Evolutionary conservation across 1,140 invertebrate genomes (phyloP).

Genomic region (Drosophila melanogaster): Release_6_plus_ISO1_MT NT_037436.4:21134501-21135000

Average conservation of each 20-base stretch:
- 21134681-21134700: conserved; percentile 99
- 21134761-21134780: conserved; percentile 96
- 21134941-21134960: too few species aligned
- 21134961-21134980: too few species aligned
- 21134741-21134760: conserved; percentile 94
- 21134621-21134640: conserved; percentile 97
- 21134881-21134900: conserved; percentile 93
- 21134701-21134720: conserved; percentile 95
- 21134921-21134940: conserved; percentile 27
- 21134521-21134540: conserved; percentile 97
- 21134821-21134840: conserved; percentile 91
- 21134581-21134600: conserved; percentile 96
- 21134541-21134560: conserved; percentile 94
- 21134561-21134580: conserved; percentile 98
- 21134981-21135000: not conserved
- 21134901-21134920: conserved; percentile 87
- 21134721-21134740: conserved; percentile 88
- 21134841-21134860: conserved; percentile 95
- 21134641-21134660: conserved; percentile 99
- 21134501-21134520: conserved; percentile 95
- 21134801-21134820: conserved; percentile 92
- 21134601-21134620: conserved; percentile 98
- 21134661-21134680: conserved; percentile 99
- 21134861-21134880: conserved; percentile 97
- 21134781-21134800: conserved; percentile 94